phyloP scores from a whole-genome alignment of 2,113 vertebrate genomes.

The Trachemys scripta region DNA sequence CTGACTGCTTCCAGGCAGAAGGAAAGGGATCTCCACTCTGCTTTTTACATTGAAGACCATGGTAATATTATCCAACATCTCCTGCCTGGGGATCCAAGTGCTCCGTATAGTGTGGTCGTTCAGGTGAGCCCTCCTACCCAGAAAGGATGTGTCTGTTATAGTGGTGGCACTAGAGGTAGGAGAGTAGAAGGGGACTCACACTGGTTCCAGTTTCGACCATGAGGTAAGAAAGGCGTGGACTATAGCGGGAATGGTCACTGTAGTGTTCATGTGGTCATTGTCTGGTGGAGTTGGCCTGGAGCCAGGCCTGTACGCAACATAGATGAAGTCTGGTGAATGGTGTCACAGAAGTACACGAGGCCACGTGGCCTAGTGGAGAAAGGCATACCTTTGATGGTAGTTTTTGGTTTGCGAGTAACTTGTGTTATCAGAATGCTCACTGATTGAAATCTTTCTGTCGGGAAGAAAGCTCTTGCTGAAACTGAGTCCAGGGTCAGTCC shows the following conservation, averaged over 20 bases:
- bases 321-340: background rate
- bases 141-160: background rate
- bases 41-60: background rate
- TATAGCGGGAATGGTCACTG: background rate
- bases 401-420: background rate
- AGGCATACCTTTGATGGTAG: background rate
- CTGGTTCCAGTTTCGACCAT: background rate
- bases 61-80: background rate
- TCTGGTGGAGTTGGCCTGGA: background rate
- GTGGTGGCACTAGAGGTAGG: background rate
- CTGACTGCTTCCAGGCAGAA: background rate
- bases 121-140: background rate
- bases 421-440: background rate
- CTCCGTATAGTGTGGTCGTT: background rate
- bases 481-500: background rate
- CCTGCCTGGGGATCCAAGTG: background rate
- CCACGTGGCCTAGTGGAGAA: background rate
- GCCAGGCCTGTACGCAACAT: background rate
- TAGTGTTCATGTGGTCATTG: background rate
- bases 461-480: background rate
- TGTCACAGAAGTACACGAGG: background rate
- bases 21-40: background rate
- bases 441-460: background rate
- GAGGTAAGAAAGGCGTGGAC: background rate
- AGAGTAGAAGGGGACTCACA: background rate